Conservation (phyloP, 2,888 invertebrate species). For the Chelonus formosanus region DNA sequence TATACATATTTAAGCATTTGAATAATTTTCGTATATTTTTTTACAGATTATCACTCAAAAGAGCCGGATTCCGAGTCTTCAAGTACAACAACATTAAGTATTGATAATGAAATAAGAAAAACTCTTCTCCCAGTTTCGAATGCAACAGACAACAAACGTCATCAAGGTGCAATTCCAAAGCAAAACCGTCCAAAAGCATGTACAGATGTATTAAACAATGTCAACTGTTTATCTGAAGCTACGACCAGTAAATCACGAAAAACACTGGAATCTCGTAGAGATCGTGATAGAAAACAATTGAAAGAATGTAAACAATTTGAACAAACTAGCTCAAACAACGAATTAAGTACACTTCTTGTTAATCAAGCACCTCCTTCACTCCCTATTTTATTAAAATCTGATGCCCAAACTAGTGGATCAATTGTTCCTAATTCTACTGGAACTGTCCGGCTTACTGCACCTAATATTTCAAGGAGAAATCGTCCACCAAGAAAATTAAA, state of each 20-base stretch:
- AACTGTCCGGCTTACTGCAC: conserved; percentile 36
- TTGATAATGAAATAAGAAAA: conserved; percentile 64
- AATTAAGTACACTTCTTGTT: conserved; percentile 74
- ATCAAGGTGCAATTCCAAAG: conserved; percentile 78
- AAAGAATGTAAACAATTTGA: conserved; percentile 67
- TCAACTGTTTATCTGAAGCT: conserved; percentile 43
- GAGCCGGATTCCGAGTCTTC: conserved; percentile 67
- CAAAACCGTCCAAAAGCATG: conserved; percentile 68
- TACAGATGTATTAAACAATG: conserved; percentile 58
- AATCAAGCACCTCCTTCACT: conserved; percentile 71
- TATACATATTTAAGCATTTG: background rate
- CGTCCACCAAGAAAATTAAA: conserved; percentile 68
- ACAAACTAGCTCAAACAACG: conserved; percentile 72
- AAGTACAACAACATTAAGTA: conserved; percentile 65
- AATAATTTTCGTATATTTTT: background rate
- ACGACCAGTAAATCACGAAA: conserved; percentile 63
- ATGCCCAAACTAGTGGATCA: conserved; percentile 50
- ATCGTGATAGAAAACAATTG: conserved; percentile 47
- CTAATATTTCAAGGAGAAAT: conserved; percentile 65
- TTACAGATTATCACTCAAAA: conserved; percentile 64
- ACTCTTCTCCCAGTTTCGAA: conserved; percentile 66
- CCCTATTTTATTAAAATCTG: conserved; percentile 73
- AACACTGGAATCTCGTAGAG: conserved; percentile 54
- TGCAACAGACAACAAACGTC: conserved; percentile 69
- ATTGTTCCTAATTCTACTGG: conserved; percentile 33